Evolutionary conservation across 2,797 vertebrate genomes (phyloP), one percentile per base, ranked within the genome.

Genomic region (Furcifer pardalis): DNA sequence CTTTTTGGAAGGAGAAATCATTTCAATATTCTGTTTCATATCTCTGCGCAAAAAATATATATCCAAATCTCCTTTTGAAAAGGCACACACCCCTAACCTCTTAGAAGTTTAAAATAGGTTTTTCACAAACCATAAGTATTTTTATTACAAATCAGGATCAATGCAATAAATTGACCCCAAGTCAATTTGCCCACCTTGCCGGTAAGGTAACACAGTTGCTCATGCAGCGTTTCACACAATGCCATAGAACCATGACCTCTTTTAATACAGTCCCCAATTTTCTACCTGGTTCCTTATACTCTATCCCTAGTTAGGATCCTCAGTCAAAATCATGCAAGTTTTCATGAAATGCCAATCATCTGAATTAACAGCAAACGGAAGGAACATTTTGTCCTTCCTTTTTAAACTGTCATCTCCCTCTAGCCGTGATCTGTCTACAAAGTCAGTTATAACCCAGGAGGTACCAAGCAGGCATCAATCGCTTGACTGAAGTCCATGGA

Each of bases 381-480:
- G 46, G 60, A 85, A 85, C 60, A 52, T 44, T 56, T 73, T 80
- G 59, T 75, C 59, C 44, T 74, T 59, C 21, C 13, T 42, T 75
- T 27, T 71, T 52, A 5, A 30, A 35, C 69, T 79, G 37, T 73
- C 35, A 65, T 79, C 68, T 65, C 12, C 59, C 42, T 63, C 25
- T 52, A 52, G 32, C 59, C 27, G 19, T 66, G 60, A 73, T 42
- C 69, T 66, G 17, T 82, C 60, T 49, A 27, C 56, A 80, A 80
- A 80, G 60, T 13, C 19, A 44, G 30, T 30, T 21, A 30, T 30
- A 52, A 63, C 46, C 46, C 59, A 73, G 42, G 40, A 79, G 59
- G 19, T 27, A 35, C 46, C 7, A 74, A 35, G 71, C 44, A 75
- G 72, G 81, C 81, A 82, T 82, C 81, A 80, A 85, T 75, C 27